phyloP scores from a whole-genome alignment of 1,140 invertebrate genomes.

The Melitaea cinxia region DNA sequence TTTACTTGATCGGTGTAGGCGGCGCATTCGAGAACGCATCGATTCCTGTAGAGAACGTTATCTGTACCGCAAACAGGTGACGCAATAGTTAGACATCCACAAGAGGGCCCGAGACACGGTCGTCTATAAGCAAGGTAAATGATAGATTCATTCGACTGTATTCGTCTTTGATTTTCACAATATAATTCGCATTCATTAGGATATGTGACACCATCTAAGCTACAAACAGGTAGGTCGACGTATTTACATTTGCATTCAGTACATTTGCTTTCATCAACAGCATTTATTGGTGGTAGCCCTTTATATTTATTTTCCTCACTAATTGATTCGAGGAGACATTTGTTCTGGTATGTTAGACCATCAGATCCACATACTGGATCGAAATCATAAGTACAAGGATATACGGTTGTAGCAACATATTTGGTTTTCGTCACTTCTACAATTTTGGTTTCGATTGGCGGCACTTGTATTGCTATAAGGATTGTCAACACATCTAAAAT shows the following conservation, averaged over 20 bases:
- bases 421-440: slow-evolving; percentile 16
- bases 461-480: not conserved
- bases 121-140: slow-evolving; percentile 44
- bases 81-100: slow-evolving; percentile 34
- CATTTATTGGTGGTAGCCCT: slow-evolving; percentile 5
- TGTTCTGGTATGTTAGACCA: slow-evolving; percentile 41
- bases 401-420: slow-evolving; percentile 13
- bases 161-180: slow-evolving; percentile 43
- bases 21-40: slow-evolving; percentile 41
- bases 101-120: slow-evolving; percentile 38
- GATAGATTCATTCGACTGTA: slow-evolving; percentile 26
- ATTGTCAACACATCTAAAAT: slow-evolving; percentile 3
- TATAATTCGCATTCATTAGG: slow-evolving; percentile 49
- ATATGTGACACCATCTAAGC: slow-evolving; percentile 49
- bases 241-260: slow-evolving; percentile 59
- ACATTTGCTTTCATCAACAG: slow-evolving; percentile 34
- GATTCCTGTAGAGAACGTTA: slow-evolving; percentile 45
- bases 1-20: slow-evolving; percentile 13
- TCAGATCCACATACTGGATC: slow-evolving; percentile 46
- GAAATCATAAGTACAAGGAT: slow-evolving; percentile 38
- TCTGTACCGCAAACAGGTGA: slow-evolving; percentile 47
- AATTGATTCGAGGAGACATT: slow-evolving; percentile 40
- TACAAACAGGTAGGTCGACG: slow-evolving; percentile 82
- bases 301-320: slow-evolving; percentile 15
- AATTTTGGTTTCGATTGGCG: not conserved